Evolutionary conservation across 2,888 invertebrate species (phyloP), one percentile per base, ranked within the genome.

Genomic region (Hartigia nigra): DNA sequence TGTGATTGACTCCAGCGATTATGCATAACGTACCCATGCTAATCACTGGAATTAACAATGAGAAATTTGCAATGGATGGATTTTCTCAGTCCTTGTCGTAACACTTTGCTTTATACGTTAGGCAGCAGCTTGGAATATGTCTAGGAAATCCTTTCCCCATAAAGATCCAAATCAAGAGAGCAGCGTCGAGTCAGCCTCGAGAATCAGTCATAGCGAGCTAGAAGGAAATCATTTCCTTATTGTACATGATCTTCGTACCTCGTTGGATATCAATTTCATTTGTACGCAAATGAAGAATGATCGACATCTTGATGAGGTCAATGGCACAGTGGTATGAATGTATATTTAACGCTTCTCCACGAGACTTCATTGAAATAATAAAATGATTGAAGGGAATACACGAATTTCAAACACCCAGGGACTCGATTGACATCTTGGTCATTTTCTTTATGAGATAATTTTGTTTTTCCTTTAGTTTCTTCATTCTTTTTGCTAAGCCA

Each of bases 171-270:
- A 78, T 32, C 34, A 76, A 70, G 70, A 70, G 70, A 31, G 78
- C 34, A 70, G 76, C 76, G 72, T 36, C 35, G 76, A 55, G 69
- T 55, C 76, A 74, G 37, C 77, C 70, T 76, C 23, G 55, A 55
- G 23, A 23, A 77, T 82, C 81, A 82, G 80, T 82, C 82, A 72
- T 82, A 82, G 81, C 77, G 77, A 80, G 82, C 80, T 82, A 81
- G 80, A 82, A 82, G 76, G 80, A 81, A 82, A 81, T 74, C 74
- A 76, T 78, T 81, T 70, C n/a, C 74, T 70, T 75, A 75, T 77
- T 80, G 69, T 70, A 75, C 36, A 75, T 78, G 75, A 39, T 82
- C 34, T 74, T 34, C 31, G 36, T 34, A 31, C 36, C 3, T 74
- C 36, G n/a, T 36, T 76, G 55, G 23, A 9, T 55, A 23, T 55